Base-by-base conservation (phyloP, 2,113 vertebrate species). In the Ailurus styani region DNA sequence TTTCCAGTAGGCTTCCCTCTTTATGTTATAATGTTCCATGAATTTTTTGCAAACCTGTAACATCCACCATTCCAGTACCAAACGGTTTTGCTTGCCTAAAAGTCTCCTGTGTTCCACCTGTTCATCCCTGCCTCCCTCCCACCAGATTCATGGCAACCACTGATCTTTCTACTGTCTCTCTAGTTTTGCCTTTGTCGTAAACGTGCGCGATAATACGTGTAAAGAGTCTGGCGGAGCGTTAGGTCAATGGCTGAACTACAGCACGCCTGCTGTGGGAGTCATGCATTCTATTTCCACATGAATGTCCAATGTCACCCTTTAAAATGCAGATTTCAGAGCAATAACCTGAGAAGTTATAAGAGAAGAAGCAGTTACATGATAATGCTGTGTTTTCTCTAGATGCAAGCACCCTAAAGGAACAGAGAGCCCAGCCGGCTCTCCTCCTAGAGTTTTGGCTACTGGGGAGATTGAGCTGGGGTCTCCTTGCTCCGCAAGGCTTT, bases 311-410 rank as follows among this genome's bases (percentile, higher is more conserved):
- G 4, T 42, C 60, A 42, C 1, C 0, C 47, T 77, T 87, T 57
- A 62, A 86, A 89, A 89, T 52, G 57, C 21, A 89, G 29, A 83
- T 78, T 82, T 78, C 40, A 93, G 54, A 90, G 18, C 6, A 47
- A 82, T 7, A n/a, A 54, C 25, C 13, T 15, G 37, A 66, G 70
- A 87, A 23, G 12, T 40, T 57, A 2, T 11, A 60, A 60, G 54
- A 45, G 75, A 27, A 70, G 17, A 12, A 37, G 13, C 6, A 25
- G 25, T 6, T 66, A 2, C 12, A 13, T 29, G 14, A 3, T 11
- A 13, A 37, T 20, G 50, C 13, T 75, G 27, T 64, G n/a, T 17
- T 34, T 57, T n/a, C 42, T 6, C n/a, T 12, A 85, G 40, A 45
- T 14, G 14, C 12, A 60, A 78, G 79, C 31, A n/a, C 27, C 13